A percentile compares a stretch with the other conserved stretches of the same genome.
These are phyloP conservation scores for Bombyx mori DNA, from an alignment of 1,140 invertebrate genomes.

Conservation along the genomic window ASM3026992v2 NC_085119.1:4762001-4762500, in stretches of 20 bases:
- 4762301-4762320: no score
- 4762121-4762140: slow-evolving; percentile 1
- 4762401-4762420: no score
- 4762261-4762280: no score
- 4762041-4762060: slow-evolving; percentile 14
- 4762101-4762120: slow-evolving; percentile 2
- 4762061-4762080: background rate
- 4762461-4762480: slow-evolving; percentile 6
- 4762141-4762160: background rate
- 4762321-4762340: no score
- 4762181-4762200: background rate
- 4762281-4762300: no score
- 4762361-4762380: no score
- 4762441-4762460: background rate
- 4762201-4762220: no score
- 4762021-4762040: slow-evolving; percentile 18
- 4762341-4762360: no score
- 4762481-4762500: slow-evolving; percentile 3
- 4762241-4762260: no score
- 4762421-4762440: slow-evolving; percentile 2
- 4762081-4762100: slow-evolving; percentile 8
- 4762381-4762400: no score
- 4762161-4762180: background rate
- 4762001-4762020: slow-evolving; percentile 21
- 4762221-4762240: no score